A percentile compares a stretch with the other conserved stretches of the same genome.
phyloP scores from a whole-genome alignment of 2,797 vertebrate genomes.

The Enteromius radiatus region DNA sequence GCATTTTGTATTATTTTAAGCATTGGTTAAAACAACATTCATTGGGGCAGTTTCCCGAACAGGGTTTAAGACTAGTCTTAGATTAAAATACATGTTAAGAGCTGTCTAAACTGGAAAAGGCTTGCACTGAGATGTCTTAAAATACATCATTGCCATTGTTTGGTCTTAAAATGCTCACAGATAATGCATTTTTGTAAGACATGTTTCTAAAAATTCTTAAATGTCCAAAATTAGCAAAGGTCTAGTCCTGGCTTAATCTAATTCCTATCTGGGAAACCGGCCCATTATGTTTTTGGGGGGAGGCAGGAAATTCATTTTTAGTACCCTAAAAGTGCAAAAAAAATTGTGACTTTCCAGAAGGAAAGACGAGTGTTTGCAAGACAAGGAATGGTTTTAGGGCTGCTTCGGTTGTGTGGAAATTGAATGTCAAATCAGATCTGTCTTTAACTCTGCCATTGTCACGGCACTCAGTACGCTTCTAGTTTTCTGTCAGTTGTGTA shows the following conservation, averaged over 20 bases:
- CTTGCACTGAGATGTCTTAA: too few relatives aligned
- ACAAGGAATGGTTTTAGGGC: not conserved
- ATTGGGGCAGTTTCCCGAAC: too few relatives aligned
- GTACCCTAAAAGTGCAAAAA: not conserved
- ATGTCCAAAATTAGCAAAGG: too few relatives aligned
- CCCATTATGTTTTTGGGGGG: not conserved
- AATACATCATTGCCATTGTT: too few relatives aligned
- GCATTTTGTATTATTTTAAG: not conserved
- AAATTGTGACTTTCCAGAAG: not conserved
- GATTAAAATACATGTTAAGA: too few relatives aligned
- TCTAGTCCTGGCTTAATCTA: too few relatives aligned
- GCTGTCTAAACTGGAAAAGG: too few relatives aligned
- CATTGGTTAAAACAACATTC: not conserved
- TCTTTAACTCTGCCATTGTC: conserved; percentile 3
- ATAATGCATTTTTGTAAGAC: too few relatives aligned
- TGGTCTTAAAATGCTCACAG: too few relatives aligned
- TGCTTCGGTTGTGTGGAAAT: not conserved
- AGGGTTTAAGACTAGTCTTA: too few relatives aligned
- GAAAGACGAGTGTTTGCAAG: not conserved
- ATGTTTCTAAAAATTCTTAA: too few relatives aligned
- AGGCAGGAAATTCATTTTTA: not conserved
- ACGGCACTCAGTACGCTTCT: not conserved
- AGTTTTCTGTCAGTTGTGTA: conserved; percentile 12
- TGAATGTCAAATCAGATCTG: conserved; percentile 17
- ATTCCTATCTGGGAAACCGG: too few relatives aligned